Percentiles rank a stretch among this genome's conserved stretches.
Conservation (phyloP, 2,888 invertebrate genomes). For the Graphium colonna region DNA sequence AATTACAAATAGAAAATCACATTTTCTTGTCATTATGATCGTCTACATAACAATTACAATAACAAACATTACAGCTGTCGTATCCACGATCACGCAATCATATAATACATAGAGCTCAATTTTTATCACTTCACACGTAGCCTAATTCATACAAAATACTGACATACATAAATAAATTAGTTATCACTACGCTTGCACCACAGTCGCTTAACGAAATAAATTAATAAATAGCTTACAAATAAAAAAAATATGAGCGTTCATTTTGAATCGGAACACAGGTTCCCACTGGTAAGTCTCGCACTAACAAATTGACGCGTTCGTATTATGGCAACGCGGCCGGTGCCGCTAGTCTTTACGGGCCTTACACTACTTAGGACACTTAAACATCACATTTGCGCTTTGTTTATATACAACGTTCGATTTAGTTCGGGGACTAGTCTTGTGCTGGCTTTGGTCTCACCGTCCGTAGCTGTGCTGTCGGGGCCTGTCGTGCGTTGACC, state of each 20-base stretch:
- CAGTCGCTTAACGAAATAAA: slow-evolving; percentile 66
- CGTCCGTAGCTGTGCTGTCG: slow-evolving; percentile 66
- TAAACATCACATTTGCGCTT: slow-evolving; percentile 79
- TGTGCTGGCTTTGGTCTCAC: slow-evolving; percentile 69
- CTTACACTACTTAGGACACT: slow-evolving; percentile 78
- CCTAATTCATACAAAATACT: slow-evolving; percentile 68
- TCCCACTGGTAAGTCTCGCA: slow-evolving; percentile 35
- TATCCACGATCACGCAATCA: slow-evolving; percentile 50
- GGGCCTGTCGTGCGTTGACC: slow-evolving; percentile 54
- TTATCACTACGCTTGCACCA: slow-evolving; percentile 68
- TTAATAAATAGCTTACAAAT: slow-evolving; percentile 71
- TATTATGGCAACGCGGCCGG: slow-evolving; percentile 74
- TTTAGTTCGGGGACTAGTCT: slow-evolving; percentile 66
- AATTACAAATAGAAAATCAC: slow-evolving; percentile 66
- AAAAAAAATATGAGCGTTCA: slow-evolving; percentile 53
- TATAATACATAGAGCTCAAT: too few relatives aligned
- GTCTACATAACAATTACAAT: slow-evolving; percentile 43
- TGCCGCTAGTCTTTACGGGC: slow-evolving; percentile 64
- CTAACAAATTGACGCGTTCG: slow-evolving; percentile 33
- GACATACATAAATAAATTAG: slow-evolving; percentile 77
- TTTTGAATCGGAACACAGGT: slow-evolving; percentile 45
- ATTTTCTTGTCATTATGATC: slow-evolving; percentile 50
- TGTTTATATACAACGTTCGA: slow-evolving; percentile 68
- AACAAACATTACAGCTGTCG: slow-evolving; percentile 49
- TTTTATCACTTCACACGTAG: slow-evolving; percentile 62